phyloP scores from a whole-genome alignment of 1,140 invertebrate genomes.

The Conus betulinus region DNA sequence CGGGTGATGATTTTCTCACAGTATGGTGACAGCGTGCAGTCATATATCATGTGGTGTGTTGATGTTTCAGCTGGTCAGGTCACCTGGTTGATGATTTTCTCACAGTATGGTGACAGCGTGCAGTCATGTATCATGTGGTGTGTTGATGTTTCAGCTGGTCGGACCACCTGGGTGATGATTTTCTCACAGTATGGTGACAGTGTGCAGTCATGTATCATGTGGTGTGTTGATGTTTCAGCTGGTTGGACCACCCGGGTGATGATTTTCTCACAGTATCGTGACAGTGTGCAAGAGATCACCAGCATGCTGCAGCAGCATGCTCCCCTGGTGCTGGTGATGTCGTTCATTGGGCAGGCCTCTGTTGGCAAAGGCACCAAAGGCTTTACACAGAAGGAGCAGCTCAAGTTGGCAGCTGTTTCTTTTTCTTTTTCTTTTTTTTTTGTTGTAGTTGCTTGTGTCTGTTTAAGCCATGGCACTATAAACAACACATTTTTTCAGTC shows the following conservation, averaged over 20 bases:
- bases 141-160: conserved; percentile 40
- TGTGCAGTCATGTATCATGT: no score
- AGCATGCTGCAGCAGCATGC: conserved; percentile 84
- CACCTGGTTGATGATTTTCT: conserved; percentile 78
- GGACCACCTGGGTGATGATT: conserved; percentile 77
- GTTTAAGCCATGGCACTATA: no score
- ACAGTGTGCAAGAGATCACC: conserved; percentile 91
- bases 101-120: no score
- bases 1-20: no score
- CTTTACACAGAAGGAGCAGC: conserved; percentile 83
- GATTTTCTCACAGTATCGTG: conserved; percentile 86
- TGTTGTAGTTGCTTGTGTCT: no score
- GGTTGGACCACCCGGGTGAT: no score
- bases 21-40: conserved; percentile 90
- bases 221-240: no score
- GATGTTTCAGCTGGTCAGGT: conserved; percentile 46
- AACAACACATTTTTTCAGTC: no score
- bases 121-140: conserved; percentile 67
- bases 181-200: no score
- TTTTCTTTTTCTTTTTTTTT: no score
- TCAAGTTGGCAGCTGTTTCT: conserved; percentile 75
- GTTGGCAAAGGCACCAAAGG: conserved; percentile 77
- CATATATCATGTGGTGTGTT: not conserved
- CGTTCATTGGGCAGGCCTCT: conserved; percentile 89
- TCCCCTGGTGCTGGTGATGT: conserved; percentile 87